Base-by-base conservation (phyloP, 2,797 vertebrate genomes). In the Urophycis tenuis region DNA sequence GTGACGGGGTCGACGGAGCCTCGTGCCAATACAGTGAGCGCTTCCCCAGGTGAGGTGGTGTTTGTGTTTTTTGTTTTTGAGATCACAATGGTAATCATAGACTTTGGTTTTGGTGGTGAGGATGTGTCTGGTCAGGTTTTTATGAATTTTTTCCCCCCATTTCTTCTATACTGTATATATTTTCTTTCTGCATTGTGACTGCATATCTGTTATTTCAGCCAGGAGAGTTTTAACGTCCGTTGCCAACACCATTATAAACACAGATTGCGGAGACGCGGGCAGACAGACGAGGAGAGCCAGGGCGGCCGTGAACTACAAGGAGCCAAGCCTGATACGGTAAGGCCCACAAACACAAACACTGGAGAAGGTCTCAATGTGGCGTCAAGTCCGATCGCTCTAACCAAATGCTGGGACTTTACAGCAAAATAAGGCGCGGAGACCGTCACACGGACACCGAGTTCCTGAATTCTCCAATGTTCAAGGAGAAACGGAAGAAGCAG, bases 381-480 rank as follows among this genome's bases (percentile, higher is more conserved):
- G n/a, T 25, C 36, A 5, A 34, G 30, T 80, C 5, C 45, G 25
- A 0, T 71, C 15, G 53, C 53, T 9, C 5, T 60, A 60, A 60
- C 22, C n/a, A n/a, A 60, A 22, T 60, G 25, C 76, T 32, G 2
- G 12, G n/a, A 49, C 45, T 75, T 72, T 70, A 64, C 87, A 94
- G 93, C 75, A 94, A 94, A 92, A 88, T 94, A 29, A 91, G 93
- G 11, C 92, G 93, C 70, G 92, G 91, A 64, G 93, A 94, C 81
- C 89, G 91, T 75, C 92, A 88, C 81, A 90, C 89, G 0, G 91
- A 94, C 69, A 83, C 71, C 70, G 77, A 31, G 39, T 94, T 93
- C 75, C 86, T 94, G 79, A 87, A 80, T 45, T 93, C 93, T 35
- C 92, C 93, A 0, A 33, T 92, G 2, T 92, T 87, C 49, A 93